These are phyloP conservation scores for Lamellibrachia luymesi DNA, from an alignment of 1,140 invertebrate species.

Conservation along the genomic window DNA sequence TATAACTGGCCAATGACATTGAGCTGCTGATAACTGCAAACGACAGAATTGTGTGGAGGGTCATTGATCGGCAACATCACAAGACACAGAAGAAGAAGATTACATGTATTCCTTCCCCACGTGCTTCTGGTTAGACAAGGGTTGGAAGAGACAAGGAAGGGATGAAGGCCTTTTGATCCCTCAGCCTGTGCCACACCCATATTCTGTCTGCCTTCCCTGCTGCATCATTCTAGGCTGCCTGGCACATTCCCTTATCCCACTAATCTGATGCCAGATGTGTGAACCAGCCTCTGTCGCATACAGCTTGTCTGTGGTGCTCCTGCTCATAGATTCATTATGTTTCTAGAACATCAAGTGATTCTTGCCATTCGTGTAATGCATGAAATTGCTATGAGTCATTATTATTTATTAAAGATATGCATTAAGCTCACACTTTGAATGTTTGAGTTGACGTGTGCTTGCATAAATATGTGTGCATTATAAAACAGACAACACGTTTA, in stretches of 20 bases:
- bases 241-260: neutral
- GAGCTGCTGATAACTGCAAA: no score
- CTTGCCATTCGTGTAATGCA: neutral
- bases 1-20: no score
- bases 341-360: neutral
- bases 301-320: neutral
- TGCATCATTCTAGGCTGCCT: neutral
- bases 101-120: no score
- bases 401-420: neutral
- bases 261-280: neutral
- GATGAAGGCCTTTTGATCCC: neutral
- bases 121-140: no score
- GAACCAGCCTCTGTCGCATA: neutral
- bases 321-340: neutral
- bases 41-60: no score
- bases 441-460: neutral
- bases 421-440: neutral
- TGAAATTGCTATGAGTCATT: neutral
- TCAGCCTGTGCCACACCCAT: neutral
- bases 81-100: no score
- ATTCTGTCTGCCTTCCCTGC: neutral
- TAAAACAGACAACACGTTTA: neutral
- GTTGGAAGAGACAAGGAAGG: neutral
- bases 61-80: no score
- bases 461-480: neutral